Conservation (phyloP, 2,888 invertebrate genomes). For the Mellilla xanthometata region DNA sequence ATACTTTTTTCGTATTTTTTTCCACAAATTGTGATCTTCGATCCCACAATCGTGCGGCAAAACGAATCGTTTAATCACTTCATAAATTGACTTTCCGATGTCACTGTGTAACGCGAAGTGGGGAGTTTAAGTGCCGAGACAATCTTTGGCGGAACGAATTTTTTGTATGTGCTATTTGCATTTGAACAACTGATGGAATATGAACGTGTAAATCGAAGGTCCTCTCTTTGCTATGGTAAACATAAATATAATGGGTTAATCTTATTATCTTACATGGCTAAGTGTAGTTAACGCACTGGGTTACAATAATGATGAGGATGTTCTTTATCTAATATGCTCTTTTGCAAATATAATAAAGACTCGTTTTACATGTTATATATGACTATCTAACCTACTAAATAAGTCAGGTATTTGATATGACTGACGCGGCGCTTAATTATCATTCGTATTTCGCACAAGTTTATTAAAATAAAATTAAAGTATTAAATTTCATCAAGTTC, state of each 20-base stretch:
- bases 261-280: too few relatives aligned
- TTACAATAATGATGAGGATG: too few relatives aligned
- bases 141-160: slow-evolving; percentile 13
- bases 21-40: slow-evolving; percentile 26
- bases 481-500: too few relatives aligned
- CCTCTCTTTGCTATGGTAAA: neutral
- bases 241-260: neutral
- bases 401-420: too few relatives aligned
- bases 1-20: neutral
- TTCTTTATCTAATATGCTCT: too few relatives aligned
- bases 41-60: slow-evolving; percentile 15
- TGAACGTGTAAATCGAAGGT: slow-evolving; percentile 1
- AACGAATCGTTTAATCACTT: slow-evolving; percentile 17
- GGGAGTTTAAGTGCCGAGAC: neutral
- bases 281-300: too few relatives aligned
- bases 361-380: too few relatives aligned
- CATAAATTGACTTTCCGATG: neutral
- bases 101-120: slow-evolving; percentile 1
- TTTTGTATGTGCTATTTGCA: slow-evolving; percentile 13
- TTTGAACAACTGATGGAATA: neutral
- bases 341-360: neutral
- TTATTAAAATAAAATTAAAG: too few relatives aligned
- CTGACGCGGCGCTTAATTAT: too few relatives aligned
- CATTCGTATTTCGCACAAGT: too few relatives aligned
- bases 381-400: too few relatives aligned